Evolutionary conservation across 2,888 invertebrate genomes (phyloP), one percentile per base, ranked within the genome.

Genomic region (Sminthurides aquaticus): DNA sequence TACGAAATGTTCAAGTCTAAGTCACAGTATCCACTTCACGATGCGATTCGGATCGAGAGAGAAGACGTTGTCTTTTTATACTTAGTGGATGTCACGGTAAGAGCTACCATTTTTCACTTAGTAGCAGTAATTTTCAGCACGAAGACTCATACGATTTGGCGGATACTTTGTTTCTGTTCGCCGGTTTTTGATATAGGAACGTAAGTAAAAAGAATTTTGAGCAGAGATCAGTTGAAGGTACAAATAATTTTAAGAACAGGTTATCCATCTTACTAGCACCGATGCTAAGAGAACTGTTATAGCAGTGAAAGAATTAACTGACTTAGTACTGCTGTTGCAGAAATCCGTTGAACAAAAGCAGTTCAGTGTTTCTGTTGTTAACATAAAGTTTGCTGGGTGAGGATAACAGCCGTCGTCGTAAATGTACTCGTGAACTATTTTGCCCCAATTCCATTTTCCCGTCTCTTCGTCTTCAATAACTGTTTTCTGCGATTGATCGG

Each of bases 61-160:
- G 96, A 97, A 77, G 97, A 97, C 79, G 96, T 96, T 2, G 92
- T 97, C 2, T 94, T 95, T 79, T 83, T 97, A 62, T 96, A 90
- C 78, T 84, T 97, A 61, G 90, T 95, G 57, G 95, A 97, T 79
- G 90, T 90, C 80, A 87, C 57, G 28, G 60, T 60, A 60, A 59
- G 59, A 8, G 18, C 54, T 8, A 90, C 76, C 11, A 11, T 43
- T 8, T 43, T 43, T 43, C 43, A n/a, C n/a, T n/a, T n/a, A n/a
- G n/a, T n/a, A n/a, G n/a, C n/a, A n/a, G n/a, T n/a, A n/a, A n/a
- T n/a, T n/a, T n/a, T n/a, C n/a, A n/a, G n/a, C n/a, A n/a, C n/a
- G n/a, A n/a, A n/a, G n/a, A n/a, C n/a, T n/a, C n/a, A n/a, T n/a
- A n/a, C n/a, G n/a, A n/a, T n/a, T n/a, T n/a, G n/a, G n/a, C n/a